Base-by-base conservation (phyloP, 2,888 invertebrate species). In the Diarsia brunnea region DNA sequence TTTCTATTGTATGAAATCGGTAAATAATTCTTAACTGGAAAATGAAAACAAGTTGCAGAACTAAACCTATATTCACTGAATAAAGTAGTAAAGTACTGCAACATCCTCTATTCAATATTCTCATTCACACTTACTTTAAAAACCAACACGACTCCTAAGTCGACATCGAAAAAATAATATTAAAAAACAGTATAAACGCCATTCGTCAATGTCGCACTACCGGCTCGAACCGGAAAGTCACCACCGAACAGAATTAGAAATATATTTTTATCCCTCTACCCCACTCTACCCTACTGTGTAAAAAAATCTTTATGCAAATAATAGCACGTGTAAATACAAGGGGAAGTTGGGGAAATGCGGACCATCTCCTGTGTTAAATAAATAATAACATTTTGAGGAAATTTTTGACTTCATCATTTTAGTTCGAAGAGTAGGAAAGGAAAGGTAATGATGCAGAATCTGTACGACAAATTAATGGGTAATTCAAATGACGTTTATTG, bases 231-330 rank as follows among this genome's bases (percentile, higher is more conserved):
- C 94, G 96, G 95, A 95, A 95, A 94, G 93, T 93, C 91, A 86
- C 86, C 85, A 90, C 91, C 89, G 92, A 90, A 95, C 95, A 92
- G 94, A 96, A 95, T 96, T 96, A 96, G 96, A 96, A 95, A 95
- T 94, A 93, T 95, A 96, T 96, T 96, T 96, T 95, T 95, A 95
- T 92, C 92, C 93, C 90, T 93, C 93, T 91, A 92, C 94, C 95
- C 93, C 93, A 79, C 83, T 91, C 90, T 86, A 87, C 84, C 87
- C 87, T 79, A 84, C 87, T 88, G 87, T 90, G 90, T 93, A 92
- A 95, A 95, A 95, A 95, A 95, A 93, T 90, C 93, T 94, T 95
- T 95, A 96, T 96, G 96, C 96, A 96, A 96, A 96, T 96, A 96
- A 95, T 91, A 94, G 93, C 95, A 95, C 95, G 94, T 96, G 96